phyloP scores from a whole-genome alignment of 2,113 vertebrate genomes.

The Ctenomys sociabilis region DNA sequence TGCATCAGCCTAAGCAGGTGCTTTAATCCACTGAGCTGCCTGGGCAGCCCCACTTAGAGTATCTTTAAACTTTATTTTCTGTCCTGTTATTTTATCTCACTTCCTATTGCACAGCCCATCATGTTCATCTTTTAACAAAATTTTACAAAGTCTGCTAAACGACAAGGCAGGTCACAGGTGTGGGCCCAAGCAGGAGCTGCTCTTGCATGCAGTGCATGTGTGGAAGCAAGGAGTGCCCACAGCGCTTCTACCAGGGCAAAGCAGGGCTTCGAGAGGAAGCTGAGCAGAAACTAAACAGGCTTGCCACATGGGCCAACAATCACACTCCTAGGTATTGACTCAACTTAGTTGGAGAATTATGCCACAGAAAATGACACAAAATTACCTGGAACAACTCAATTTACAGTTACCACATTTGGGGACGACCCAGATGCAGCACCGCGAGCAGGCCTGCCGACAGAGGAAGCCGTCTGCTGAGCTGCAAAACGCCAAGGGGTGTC shows the following conservation, averaged over 20 bases:
- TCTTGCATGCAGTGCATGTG: not conserved
- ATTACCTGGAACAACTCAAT: not conserved
- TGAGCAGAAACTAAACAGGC: not conserved
- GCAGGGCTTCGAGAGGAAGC: not conserved
- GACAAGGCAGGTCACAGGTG: not conserved
- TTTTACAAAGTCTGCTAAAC: not conserved
- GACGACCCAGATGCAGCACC: not conserved
- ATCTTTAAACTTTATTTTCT: not conserved
- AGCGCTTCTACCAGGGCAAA: not conserved
- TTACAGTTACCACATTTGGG: not conserved
- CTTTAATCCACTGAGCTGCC: too few relatives aligned
- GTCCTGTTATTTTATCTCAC: not conserved
- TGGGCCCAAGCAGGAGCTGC: too few relatives aligned
- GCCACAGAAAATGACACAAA: not conserved
- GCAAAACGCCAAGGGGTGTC: accelerated
- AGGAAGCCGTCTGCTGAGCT: not conserved
- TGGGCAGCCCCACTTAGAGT: too few relatives aligned
- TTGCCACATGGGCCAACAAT: not conserved
- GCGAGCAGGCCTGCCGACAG: not conserved
- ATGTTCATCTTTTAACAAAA: not conserved
- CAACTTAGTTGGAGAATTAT: not conserved
- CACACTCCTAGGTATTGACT: not conserved
- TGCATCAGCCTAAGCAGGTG: too few relatives aligned
- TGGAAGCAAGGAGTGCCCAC: not conserved
- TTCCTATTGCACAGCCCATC: not conserved